phyloP scores from a whole-genome alignment of 2,797 vertebrate genomes.

The Danio choprae region DNA sequence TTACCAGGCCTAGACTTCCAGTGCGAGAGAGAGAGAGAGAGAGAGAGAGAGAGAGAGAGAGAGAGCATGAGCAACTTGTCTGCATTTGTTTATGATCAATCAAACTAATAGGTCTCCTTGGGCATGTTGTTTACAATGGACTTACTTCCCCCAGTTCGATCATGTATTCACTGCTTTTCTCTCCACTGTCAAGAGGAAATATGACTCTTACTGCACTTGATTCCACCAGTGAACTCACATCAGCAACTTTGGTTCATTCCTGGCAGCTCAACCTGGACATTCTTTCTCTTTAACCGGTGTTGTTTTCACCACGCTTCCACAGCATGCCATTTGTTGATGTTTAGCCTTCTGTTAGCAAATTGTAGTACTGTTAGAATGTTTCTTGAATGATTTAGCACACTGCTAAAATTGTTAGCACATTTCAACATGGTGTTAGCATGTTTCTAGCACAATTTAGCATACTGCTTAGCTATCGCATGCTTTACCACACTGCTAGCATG shows the following conservation, averaged over 20 bases:
- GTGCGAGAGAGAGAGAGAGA: constrained; percentile 1
- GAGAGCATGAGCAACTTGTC: constrained; percentile 48
- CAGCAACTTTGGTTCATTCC: constrained; percentile 65
- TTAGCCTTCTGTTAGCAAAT: no score
- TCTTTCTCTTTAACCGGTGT: constrained; percentile 56
- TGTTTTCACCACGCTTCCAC: no score
- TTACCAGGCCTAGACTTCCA: constrained; percentile 16
- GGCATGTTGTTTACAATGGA: constrained; percentile 69
- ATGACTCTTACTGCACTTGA: constrained; percentile 65
- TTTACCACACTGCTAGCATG: no score
- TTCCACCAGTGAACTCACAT: constrained; percentile 58
- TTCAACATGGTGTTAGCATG: no score
- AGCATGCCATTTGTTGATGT: no score
- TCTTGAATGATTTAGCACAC: no score
- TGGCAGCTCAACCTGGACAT: constrained; percentile 42
- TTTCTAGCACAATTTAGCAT: no score
- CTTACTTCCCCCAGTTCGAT: constrained; percentile 71
- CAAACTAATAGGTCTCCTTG: constrained; percentile 72
- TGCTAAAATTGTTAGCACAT: no score
- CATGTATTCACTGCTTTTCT: constrained; percentile 70
- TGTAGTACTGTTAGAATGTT: no score
- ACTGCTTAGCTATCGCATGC: no score
- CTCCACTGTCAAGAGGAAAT: constrained; percentile 67
- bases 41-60: constrained; percentile 28
- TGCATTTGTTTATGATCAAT: constrained; percentile 69